Evolutionary conservation across 1,140 invertebrate species (phyloP).

Genomic region (Stratiolaelaps scimitus): DNA sequence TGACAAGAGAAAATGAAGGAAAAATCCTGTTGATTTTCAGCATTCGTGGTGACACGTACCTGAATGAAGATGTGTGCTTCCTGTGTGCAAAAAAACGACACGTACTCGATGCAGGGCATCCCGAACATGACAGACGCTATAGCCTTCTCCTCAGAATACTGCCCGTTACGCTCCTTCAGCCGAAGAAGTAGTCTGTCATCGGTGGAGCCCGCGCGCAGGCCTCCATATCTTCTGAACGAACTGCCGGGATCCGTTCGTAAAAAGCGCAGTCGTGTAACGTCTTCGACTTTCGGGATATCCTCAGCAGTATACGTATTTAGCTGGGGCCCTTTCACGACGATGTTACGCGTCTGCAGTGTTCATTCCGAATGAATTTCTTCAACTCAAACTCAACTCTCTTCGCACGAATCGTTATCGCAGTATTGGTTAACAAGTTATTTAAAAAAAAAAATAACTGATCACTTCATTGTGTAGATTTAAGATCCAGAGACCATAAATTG

Average conservation of each 20-base stretch:
- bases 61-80: slow-evolving; percentile 1
- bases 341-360: no score
- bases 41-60: background rate
- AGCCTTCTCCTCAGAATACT: background rate
- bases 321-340: background rate
- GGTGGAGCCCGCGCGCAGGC: no score
- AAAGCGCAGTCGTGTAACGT: background rate
- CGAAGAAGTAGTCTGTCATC: background rate
- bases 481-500: no score
- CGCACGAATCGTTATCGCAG: no score
- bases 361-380: no score
- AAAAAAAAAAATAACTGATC: no score
- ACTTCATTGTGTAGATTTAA: no score
- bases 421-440: no score
- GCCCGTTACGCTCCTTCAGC: background rate
- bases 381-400: no score
- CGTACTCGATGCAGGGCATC: background rate
- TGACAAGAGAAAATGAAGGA: no score
- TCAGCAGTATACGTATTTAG: background rate
- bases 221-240: background rate
- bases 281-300: background rate
- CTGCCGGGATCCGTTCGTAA: background rate
- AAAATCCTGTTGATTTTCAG: no score
- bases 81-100: slow-evolving; percentile 8
- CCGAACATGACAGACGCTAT: background rate